phyloP scores from a whole-genome alignment of 2,888 invertebrate genomes.

The Amaurobius ferox region DNA sequence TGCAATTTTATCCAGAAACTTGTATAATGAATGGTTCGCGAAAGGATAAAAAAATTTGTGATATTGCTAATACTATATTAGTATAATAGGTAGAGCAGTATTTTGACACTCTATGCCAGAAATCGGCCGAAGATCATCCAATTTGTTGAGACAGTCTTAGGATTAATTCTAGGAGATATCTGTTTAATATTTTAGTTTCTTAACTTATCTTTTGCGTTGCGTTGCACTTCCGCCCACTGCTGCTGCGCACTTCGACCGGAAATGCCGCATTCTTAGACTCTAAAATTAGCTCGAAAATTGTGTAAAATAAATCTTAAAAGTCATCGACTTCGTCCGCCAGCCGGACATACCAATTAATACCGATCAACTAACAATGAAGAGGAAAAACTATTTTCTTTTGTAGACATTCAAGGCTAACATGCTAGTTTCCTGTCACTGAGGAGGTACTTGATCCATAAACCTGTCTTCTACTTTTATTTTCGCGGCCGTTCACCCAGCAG shows the following conservation, averaged over 20 bases:
- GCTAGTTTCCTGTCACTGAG: slow-evolving; percentile 1
- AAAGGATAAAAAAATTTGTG: too few relatives aligned
- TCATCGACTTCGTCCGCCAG: slow-evolving; percentile 18
- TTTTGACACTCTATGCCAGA: too few relatives aligned
- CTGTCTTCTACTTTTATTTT: background rate
- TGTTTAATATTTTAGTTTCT: too few relatives aligned
- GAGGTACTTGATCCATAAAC: slow-evolving; percentile 7
- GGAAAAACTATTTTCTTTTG: background rate
- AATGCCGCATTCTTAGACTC: slow-evolving; percentile 5
- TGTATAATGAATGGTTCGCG: too few relatives aligned
- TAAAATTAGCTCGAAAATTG: slow-evolving; percentile 11
- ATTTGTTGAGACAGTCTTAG: too few relatives aligned
- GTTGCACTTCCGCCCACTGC: background rate
- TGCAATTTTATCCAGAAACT: too few relatives aligned
- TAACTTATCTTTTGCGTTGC: too few relatives aligned
- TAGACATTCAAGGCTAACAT: slow-evolving; percentile 18
- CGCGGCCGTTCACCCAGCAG: slow-evolving; percentile 16
- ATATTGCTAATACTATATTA: too few relatives aligned
- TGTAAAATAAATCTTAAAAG: background rate
- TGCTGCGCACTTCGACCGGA: slow-evolving; percentile 7
- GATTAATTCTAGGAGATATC: too few relatives aligned
- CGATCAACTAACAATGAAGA: slow-evolving; percentile 6
- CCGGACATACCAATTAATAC: slow-evolving; percentile 17
- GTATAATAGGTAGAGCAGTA: too few relatives aligned
- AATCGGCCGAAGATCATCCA: too few relatives aligned